Evolutionary conservation across 1,140 invertebrate genomes (phyloP).

Genomic region (Dendrolimus kikuchii): DNA sequence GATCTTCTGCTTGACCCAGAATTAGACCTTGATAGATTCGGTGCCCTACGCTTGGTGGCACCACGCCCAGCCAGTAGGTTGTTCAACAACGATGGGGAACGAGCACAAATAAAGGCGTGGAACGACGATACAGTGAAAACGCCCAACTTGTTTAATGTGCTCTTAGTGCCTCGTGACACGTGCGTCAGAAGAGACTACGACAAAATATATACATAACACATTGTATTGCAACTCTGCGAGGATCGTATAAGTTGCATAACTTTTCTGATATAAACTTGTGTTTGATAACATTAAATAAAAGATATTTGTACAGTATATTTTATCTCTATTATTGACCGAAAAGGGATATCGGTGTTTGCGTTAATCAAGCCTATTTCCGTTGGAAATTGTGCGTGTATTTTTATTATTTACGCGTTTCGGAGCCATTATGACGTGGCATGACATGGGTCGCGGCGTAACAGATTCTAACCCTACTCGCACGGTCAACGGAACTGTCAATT

Average conservation of each 20-base stretch:
- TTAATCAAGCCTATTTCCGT: constrained; percentile 20
- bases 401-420: constrained; percentile 40
- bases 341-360: constrained; percentile 24
- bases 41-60: constrained; percentile 88
- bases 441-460: constrained; percentile 51
- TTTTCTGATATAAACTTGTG: too few relatives aligned
- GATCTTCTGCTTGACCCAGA: constrained; percentile 87
- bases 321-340: constrained; percentile 4
- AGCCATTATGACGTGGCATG: constrained; percentile 40
- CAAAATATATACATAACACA: constrained; percentile 6
- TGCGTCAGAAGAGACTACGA: constrained; percentile 93
- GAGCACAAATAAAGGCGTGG: constrained; percentile 97
- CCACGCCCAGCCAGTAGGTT: constrained; percentile 92
- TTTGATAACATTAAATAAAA: neutral
- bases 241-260: too few relatives aligned
- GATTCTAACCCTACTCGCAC: constrained; percentile 28
- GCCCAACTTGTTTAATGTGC: constrained; percentile 93
- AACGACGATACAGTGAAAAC: constrained; percentile 98
- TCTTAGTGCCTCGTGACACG: constrained; percentile 95
- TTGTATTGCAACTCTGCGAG: too few relatives aligned
- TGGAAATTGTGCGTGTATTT: constrained; percentile 23
- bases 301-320: constrained; percentile 1
- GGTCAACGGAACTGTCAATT: constrained; percentile 58
- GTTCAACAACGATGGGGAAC: constrained; percentile 93
- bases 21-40: constrained; percentile 91